phyloP scores from a whole-genome alignment of 2,113 vertebrate species.

The Rhombomys opimus region DNA sequence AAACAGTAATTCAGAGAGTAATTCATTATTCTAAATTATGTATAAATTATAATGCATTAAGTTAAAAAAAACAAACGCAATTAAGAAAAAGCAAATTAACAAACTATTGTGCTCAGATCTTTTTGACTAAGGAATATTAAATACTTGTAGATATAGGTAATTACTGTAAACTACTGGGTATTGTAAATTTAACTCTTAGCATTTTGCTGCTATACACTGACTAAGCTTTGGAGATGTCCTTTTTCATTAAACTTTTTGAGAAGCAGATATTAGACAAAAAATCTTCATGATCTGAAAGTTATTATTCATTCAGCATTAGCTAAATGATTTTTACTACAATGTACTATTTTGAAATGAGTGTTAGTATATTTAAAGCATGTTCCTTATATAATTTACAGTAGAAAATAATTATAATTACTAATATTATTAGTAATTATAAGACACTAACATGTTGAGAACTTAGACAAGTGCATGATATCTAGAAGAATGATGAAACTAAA shows the following conservation, averaged over 20 bases:
- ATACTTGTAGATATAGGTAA: constrained; percentile 28
- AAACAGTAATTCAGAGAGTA: constrained; percentile 22
- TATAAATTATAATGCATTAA: constrained; percentile 53
- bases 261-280: background rate
- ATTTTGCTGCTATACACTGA: background rate
- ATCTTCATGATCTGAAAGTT: background rate
- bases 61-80: constrained; percentile 56
- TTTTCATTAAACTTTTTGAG: background rate
- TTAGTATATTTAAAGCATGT: background rate
- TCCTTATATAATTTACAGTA: background rate
- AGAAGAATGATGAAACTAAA: background rate
- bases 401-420: background rate
- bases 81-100: constrained; percentile 27
- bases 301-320: background rate
- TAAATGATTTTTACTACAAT: background rate
- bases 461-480: background rate
- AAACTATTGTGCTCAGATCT: constrained; percentile 60
- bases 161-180: constrained; percentile 33
- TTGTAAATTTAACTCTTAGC: constrained; percentile 37
- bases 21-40: constrained; percentile 60
- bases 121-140: constrained; percentile 59
- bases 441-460: background rate
- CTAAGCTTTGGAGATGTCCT: background rate
- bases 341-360: background rate
- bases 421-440: background rate